Evolutionary conservation across 37 sponge, comb jelly and placozoan genomes (phyloP).

Genomic region (Beroe ovata): DNA sequence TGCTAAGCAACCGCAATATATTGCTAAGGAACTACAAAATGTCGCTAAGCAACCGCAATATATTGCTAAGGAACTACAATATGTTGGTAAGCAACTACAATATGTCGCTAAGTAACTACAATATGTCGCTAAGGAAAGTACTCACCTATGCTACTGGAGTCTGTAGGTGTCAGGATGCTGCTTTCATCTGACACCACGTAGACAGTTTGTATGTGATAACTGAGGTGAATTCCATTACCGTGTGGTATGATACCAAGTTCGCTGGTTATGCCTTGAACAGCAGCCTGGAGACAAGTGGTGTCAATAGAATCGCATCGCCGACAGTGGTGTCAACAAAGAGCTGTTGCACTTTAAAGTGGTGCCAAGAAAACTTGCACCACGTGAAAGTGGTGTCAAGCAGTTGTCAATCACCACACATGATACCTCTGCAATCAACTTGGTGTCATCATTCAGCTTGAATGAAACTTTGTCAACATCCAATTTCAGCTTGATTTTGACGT

Average conservation of each 20-base stretch:
- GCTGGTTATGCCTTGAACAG: slow-evolving; percentile 39
- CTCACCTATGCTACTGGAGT: slow-evolving; percentile 3
- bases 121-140: not conserved
- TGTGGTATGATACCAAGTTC: slow-evolving; percentile 33
- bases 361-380: too few species aligned
- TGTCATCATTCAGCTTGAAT: slow-evolving; percentile 45
- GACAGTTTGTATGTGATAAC: slow-evolving; percentile 44
- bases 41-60: too few species aligned
- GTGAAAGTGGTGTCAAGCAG: too few species aligned
- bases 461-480: slow-evolving; percentile 46
- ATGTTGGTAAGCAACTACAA: not conserved
- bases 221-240: not conserved
- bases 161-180: slow-evolving; percentile 1
- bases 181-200: slow-evolving; percentile 14
- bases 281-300: slow-evolving; percentile 62
- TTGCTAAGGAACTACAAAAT: too few species aligned
- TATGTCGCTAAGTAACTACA: not conserved
- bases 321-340: too few species aligned
- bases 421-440: slow-evolving; percentile 39
- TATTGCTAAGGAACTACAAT: not conserved
- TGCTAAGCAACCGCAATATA: too few species aligned
- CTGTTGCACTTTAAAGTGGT: too few species aligned
- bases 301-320: too few species aligned
- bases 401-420: too few species aligned
- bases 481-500: slow-evolving; percentile 42